Percentiles rank a stretch among this genome's conserved stretches.
Conservation (phyloP, 2,797 vertebrate species). For the Neopelma chrysocephalum region DNA sequence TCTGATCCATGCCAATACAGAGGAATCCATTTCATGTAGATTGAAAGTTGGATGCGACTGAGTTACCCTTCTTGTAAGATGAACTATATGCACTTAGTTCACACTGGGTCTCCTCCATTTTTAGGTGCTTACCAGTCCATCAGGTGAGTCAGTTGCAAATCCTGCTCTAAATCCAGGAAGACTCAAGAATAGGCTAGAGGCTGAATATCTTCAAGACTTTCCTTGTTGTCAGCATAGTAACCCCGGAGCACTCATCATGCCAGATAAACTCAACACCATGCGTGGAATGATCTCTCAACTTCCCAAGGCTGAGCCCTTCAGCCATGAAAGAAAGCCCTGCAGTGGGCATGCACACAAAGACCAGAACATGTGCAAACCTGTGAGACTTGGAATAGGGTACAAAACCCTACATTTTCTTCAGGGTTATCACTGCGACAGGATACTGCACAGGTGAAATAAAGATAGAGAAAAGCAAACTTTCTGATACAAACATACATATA, state of each 20-base stretch:
- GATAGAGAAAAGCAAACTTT: neutral
- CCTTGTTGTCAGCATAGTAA: neutral
- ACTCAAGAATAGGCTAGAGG: neutral
- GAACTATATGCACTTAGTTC: neutral
- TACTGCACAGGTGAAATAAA: neutral
- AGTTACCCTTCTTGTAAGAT: neutral
- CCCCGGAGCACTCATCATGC: neutral
- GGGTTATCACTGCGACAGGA: neutral
- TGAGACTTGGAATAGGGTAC: neutral
- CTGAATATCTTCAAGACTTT: neutral
- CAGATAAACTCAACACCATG: neutral
- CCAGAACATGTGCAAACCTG: neutral
- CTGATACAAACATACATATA: neutral
- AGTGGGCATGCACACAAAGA: neutral
- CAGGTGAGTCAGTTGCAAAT: neutral
- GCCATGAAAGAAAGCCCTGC: neutral
- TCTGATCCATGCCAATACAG: neutral
- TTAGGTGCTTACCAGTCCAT: neutral
- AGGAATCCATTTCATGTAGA: neutral
- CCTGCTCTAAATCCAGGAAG: neutral
- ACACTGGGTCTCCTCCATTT: neutral
- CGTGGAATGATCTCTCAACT: neutral
- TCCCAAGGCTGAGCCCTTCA: neutral
- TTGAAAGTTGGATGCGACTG: neutral
- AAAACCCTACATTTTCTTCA: neutral